These are phyloP conservation scores for Prionailurus bengalensis DNA, from an alignment of 2,113 vertebrate species.

Conservation along the genomic window DNA sequence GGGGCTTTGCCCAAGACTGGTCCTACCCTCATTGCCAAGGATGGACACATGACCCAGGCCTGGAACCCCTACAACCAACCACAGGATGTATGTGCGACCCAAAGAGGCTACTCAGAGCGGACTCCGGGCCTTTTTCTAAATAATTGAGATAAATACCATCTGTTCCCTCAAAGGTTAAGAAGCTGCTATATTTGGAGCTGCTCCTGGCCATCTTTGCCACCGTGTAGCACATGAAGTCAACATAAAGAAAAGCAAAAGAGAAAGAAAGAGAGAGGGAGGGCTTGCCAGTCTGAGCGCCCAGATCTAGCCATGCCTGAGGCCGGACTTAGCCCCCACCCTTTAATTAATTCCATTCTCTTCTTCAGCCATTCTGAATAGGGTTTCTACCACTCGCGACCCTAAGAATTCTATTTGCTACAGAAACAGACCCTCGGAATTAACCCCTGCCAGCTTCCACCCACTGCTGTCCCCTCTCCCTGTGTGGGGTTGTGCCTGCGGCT, in stretches of 20 bases:
- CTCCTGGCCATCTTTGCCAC: not conserved
- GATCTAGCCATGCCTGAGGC: not conserved
- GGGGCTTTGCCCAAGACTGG: not conserved
- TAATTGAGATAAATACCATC: not conserved
- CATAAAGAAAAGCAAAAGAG: not conserved
- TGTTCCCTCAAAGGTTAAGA: not conserved
- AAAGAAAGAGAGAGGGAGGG: too few species aligned
- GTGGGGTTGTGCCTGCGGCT: too few species aligned
- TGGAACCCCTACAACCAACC: not conserved
- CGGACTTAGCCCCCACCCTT: rapidly evolving
- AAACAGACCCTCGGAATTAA: not conserved
- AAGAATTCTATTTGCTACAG: not conserved
- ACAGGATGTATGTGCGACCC: not conserved
- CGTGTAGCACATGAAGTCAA: not conserved
- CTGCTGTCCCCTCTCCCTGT: not conserved
- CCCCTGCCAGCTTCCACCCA: rapidly evolving
- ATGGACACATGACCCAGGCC: not conserved
- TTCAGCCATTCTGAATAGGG: not conserved
- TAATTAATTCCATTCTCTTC: not conserved
- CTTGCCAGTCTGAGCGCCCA: not conserved
- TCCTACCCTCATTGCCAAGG: not conserved
- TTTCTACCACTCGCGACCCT: not conserved
- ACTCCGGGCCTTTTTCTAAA: not conserved
- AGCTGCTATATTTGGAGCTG: not conserved
- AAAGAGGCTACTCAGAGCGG: not conserved